phyloP scores from a whole-genome alignment of 2,888 invertebrate species.

The Stenurella melanura region DNA sequence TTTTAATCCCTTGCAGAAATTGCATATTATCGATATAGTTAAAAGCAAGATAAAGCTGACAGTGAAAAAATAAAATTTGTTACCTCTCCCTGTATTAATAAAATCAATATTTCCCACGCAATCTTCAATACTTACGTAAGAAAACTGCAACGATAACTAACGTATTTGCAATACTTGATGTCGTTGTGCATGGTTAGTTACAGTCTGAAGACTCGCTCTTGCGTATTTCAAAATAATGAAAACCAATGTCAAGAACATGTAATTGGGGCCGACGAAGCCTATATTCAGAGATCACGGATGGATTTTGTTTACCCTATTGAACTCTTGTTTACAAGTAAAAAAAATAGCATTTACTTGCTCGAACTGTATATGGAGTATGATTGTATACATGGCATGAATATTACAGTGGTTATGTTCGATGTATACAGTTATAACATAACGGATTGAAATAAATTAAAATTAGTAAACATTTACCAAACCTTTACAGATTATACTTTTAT shows the following conservation, averaged over 20 bases:
- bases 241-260: background rate
- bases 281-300: background rate
- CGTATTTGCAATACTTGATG: background rate
- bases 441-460: background rate
- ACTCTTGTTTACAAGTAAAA: background rate
- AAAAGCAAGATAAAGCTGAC: too few species aligned
- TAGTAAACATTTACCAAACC: background rate
- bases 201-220: background rate
- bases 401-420: background rate
- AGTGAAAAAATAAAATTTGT: too few species aligned
- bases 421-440: background rate
- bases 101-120: background rate
- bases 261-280: background rate
- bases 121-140: background rate
- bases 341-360: background rate
- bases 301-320: conserved; percentile 1
- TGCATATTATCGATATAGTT: too few species aligned
- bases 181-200: background rate
- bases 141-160: background rate
- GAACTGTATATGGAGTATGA: background rate
- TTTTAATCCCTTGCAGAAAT: too few species aligned
- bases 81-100: background rate
- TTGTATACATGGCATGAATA: background rate
- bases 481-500: background rate
- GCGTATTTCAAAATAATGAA: background rate